Evolutionary conservation across 92 coral and sea anemone genomes (phyloP), one percentile per base, ranked within the genome.

Genomic region (Epizoanthus illoricatus): DNA sequence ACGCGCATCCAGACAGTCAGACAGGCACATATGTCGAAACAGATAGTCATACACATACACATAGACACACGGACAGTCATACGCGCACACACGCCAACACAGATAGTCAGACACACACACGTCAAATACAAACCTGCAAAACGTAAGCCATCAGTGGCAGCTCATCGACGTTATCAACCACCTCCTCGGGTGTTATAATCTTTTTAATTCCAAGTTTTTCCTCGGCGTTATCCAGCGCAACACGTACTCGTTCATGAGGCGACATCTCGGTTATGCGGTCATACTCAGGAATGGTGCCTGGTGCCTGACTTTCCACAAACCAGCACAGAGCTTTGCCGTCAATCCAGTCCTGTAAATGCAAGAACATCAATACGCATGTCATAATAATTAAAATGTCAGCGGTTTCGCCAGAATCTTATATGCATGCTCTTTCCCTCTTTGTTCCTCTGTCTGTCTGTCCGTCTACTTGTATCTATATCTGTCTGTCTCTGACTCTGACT

Each of bases 91-190:
- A 28, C 33, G 33, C 33, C 33, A 28, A 42, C 7, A 43, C 47
- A 43, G 47, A 43, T 6, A 43, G 47, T 4, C 47, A 43, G 1
- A 43, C 47, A 2, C 5, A 43, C 47, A 43, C 5, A 43, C 47
- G 3, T 28, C 33, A 28, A 28, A 28, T 1, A 28, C 33, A 28
- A 28, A 87, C 84, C 63, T 87, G 97, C 20, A 96, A 65, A 91
- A 96, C 87, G 85, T 96, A 96, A 1, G 97, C 95, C 99, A 96
- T 96, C 56, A 96, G 64, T 71, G 96, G 94, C 13, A 96, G 87
- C 74, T 96, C 99, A 67, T 96, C 99, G 2, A 93, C 94, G 68
- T 88, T 88, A 62, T 88, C 89, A 11, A 92, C 92, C 56, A 96
- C 87, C 74, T 96, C 98, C 85, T 91, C 92, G 16, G 96, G 88